Percentiles rank a stretch among this genome's conserved stretches.
Evolutionary conservation across 2,888 invertebrate species (phyloP).

Genomic region (Elaeidobius kamerunicus): DNA sequence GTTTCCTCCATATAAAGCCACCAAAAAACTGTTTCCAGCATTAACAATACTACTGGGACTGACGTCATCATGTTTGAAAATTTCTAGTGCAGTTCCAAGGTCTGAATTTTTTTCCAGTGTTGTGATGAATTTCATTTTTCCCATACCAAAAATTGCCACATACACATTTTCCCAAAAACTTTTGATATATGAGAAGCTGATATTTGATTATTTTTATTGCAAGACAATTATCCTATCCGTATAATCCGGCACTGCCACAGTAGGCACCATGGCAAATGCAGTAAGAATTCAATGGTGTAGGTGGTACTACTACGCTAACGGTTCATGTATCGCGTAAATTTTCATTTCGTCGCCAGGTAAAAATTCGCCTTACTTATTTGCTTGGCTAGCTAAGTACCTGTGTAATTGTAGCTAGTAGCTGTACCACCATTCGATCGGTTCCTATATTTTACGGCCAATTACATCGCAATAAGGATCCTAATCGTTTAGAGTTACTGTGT

Average conservation of each 20-base stretch:
- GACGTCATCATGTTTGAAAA: background rate
- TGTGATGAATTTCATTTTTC: background rate
- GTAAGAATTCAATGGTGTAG: slow-evolving; percentile 29
- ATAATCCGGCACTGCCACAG: too few species aligned
- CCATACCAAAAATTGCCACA: too few species aligned
- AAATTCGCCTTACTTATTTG: slow-evolving; percentile 27
- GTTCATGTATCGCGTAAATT: slow-evolving; percentile 31
- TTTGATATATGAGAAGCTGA: too few species aligned
- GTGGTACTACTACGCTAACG: slow-evolving; percentile 30
- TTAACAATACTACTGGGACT: background rate
- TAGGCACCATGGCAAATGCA: slow-evolving; percentile 42
- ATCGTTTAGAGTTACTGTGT: background rate
- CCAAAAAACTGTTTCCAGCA: background rate
- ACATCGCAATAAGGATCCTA: background rate
- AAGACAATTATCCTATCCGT: too few species aligned
- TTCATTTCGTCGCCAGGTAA: slow-evolving; percentile 26
- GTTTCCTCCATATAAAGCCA: background rate
- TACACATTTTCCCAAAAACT: too few species aligned
- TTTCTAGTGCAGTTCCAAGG: background rate
- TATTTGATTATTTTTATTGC: too few species aligned
- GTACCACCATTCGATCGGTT: slow-evolving; percentile 2
- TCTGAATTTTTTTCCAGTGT: background rate
- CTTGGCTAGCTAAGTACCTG: slow-evolving; percentile 16
- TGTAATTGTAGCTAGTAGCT: slow-evolving; percentile 26
- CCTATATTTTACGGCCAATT: slow-evolving; percentile 21